Conservation (phyloP, 2,888 invertebrate genomes). For the Cremastinae sp. region DNA sequence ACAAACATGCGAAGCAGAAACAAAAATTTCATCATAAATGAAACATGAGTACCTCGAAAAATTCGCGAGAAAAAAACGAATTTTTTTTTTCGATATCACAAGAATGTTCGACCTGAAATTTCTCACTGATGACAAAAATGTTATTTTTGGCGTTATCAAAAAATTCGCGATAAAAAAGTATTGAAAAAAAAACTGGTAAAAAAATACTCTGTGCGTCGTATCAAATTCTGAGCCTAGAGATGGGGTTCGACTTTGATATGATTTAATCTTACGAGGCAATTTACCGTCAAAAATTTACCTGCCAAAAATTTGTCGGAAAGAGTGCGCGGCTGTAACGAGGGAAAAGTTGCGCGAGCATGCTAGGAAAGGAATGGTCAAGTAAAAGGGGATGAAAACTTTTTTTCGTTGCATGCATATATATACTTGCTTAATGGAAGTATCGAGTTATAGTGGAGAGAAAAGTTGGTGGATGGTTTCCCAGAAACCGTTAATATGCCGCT, state of each 20-base stretch:
- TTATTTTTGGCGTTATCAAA: too few species aligned
- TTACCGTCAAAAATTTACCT: slow-evolving; percentile 39
- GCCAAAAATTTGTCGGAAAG: slow-evolving; percentile 47
- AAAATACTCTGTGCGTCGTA: too few species aligned
- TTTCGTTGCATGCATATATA: slow-evolving; percentile 3
- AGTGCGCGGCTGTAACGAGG: slow-evolving; percentile 43
- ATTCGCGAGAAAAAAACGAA: too few species aligned
- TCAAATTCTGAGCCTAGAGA: too few species aligned
- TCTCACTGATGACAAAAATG: too few species aligned
- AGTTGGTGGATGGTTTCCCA: slow-evolving; percentile 17
- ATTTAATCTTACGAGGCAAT: slow-evolving; percentile 25
- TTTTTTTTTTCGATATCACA: too few species aligned
- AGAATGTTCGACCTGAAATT: too few species aligned
- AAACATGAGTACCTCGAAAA: too few species aligned
- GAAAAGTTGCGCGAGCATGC: slow-evolving; percentile 53
- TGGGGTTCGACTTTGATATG: slow-evolving; percentile 9
- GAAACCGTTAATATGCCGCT: slow-evolving; percentile 37
- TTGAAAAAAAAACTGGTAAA: too few species aligned
- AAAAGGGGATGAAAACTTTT: slow-evolving; percentile 29
- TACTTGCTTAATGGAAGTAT: slow-evolving; percentile 13
- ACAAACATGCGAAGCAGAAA: too few species aligned
- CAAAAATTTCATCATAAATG: too few species aligned
- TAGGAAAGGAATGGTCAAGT: slow-evolving; percentile 7
- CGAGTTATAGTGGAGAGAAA: slow-evolving; percentile 17
- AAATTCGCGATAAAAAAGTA: too few species aligned